Base-by-base conservation (phyloP, 37 sponge, comb jelly and placozoan genomes). In the Geodia barretti region DNA sequence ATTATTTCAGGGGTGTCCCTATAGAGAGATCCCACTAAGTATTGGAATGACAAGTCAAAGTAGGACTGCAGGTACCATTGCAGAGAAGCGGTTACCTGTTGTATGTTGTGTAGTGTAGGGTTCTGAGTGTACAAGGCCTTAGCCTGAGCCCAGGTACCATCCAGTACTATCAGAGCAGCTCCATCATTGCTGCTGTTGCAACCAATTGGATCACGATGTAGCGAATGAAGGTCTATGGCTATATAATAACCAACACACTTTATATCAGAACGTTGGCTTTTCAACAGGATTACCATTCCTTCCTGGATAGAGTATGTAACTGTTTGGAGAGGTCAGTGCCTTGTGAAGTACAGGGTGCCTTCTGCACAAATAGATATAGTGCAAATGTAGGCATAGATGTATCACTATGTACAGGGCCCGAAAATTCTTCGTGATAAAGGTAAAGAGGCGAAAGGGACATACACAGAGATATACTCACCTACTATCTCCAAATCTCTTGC, bases 91-190 rank as follows among this genome's bases (percentile, higher is more conserved):
- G 3, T 25, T 63, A 94, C 91, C 78, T 87, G 85, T 39, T 24
- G 78, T 39, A 84, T 4, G 24, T 23, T 7, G 31, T 74, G 83
- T 40, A 95, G 79, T 14, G 28, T 54, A 60, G 42, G 76, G 43
- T 91, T 95, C 64, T 82, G 84, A 0, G 60, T 39, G 47, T 72
- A 95, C 29, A 95, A 77, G 31, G 72, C 62, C 72, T 72, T 84
- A 9, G 95, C 84, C 31, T 95, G 91, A 30, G 84, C 32, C 95
- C 95, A 95, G 3, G 95, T 95, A 2, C 95, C 95, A 79, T 95
- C 95, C 11, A 95, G 72, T 1, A 85, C 92, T 28, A 95, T 80
- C 1, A 93, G 80, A 33, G 92, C 78, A n/a, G 85, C 74, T 43
- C 40, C 80, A 61, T 82, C 78, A 43, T 77, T 76, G 19, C 19